Base-by-base conservation (phyloP, 37 sponge, comb jelly and placozoan species). In the Beroe forskalii region DNA sequence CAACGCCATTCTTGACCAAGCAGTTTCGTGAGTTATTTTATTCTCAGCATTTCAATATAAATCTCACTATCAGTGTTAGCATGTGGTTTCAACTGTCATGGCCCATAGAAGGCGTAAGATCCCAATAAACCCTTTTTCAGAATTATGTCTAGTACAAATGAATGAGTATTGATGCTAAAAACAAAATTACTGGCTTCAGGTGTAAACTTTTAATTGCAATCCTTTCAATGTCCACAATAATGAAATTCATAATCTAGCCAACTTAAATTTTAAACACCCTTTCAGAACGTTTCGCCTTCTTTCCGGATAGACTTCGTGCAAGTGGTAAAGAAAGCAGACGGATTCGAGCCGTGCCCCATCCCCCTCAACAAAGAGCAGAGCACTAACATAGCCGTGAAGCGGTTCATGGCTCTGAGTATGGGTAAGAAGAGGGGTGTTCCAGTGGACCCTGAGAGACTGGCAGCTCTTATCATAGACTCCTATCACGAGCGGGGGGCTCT, bases 201-300 rank as follows among this genome's bases (percentile, higher is more conserved):
- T n/a, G n/a, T n/a, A n/a, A n/a, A n/a, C n/a, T n/a, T n/a, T n/a
- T n/a, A n/a, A n/a, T n/a, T n/a, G n/a, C n/a, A n/a, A n/a, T n/a
- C n/a, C n/a, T n/a, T n/a, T n/a, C n/a, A n/a, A n/a, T n/a, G n/a
- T n/a, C n/a, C n/a, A n/a, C n/a, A n/a, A n/a, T n/a, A n/a, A n/a
- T n/a, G n/a, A n/a, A n/a, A n/a, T n/a, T n/a, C n/a, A n/a, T n/a
- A n/a, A n/a, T n/a, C n/a, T n/a, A n/a, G n/a, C n/a, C n/a, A n/a
- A n/a, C n/a, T n/a, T n/a, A n/a, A n/a, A n/a, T n/a, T n/a, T n/a
- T n/a, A n/a, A n/a, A n/a, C n/a, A n/a, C n/a, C n/a, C 67, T 25
- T n/a, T 64, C 75, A 72, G 75, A 72, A 72, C 75, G 40, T 37
- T 20, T 72, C 75, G 35, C 75, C 75, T 1, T 22, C 40, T 4